A percentile compares a stretch with the other conserved stretches of the same genome.
Conservation (phyloP, 2,113 vertebrate species). For the Pristiophorus japonicus region DNA sequence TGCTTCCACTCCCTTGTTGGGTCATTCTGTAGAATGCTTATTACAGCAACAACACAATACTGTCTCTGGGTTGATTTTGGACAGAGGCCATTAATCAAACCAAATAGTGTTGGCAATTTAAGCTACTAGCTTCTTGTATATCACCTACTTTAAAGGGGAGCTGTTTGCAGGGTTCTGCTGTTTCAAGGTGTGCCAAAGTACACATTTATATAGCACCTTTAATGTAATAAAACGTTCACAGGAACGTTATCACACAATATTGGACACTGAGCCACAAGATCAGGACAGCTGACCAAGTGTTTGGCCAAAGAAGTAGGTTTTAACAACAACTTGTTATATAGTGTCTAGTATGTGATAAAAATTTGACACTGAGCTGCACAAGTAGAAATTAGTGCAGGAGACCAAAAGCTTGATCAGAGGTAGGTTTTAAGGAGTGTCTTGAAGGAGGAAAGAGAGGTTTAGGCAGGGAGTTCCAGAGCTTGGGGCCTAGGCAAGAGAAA, state of each 20-base stretch:
- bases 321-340: too few relatives aligned
- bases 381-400: too few relatives aligned
- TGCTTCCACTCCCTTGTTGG: neutral
- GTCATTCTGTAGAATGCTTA: neutral
- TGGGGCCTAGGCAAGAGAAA: neutral
- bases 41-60: neutral
- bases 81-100: neutral
- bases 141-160: neutral
- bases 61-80: neutral
- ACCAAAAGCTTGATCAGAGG: neutral
- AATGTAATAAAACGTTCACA: neutral
- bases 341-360: neutral
- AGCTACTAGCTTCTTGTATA: neutral
- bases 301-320: neutral
- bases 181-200: neutral
- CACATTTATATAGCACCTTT: neutral
- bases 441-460: neutral
- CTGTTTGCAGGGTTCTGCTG: neutral
- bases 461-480: neutral
- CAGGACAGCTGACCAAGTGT: neutral
- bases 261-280: neutral
- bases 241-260: neutral
- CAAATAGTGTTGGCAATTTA: neutral
- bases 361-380: neutral
- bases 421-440: neutral